Conservation (phyloP, 2,797 vertebrate species). For the Trematomus bernacchii region DNA sequence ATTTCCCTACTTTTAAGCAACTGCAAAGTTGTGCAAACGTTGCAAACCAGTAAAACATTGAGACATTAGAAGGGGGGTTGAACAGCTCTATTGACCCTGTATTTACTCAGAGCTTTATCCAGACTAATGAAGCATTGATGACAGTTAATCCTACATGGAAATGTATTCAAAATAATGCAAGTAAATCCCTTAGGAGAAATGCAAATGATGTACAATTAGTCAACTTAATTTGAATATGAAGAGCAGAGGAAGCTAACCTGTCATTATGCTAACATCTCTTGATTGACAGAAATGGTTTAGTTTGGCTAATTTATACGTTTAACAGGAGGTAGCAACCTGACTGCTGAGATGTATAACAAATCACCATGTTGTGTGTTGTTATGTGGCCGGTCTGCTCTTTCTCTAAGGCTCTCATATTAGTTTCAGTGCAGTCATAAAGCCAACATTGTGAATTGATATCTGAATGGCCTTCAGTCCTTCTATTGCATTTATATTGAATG, state of each 20-base stretch:
- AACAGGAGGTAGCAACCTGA: slow-evolving; percentile 1
- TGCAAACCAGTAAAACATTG: background rate
- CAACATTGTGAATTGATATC: too few relatives aligned
- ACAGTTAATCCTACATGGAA: slow-evolving; percentile 5
- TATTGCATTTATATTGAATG: background rate
- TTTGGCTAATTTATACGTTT: slow-evolving; percentile 19
- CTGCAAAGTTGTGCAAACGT: background rate
- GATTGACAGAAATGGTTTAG: slow-evolving; percentile 15
- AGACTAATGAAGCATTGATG: slow-evolving; percentile 18
- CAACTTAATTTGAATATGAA: slow-evolving; percentile 34
- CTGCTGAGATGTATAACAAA: slow-evolving; percentile 20
- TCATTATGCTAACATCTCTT: slow-evolving; percentile 16
- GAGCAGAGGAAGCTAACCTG: slow-evolving; percentile 6
- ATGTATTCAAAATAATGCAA: slow-evolving; percentile 22
- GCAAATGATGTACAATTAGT: slow-evolving; percentile 33
- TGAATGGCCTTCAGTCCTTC: background rate
- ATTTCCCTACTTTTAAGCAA: slow-evolving; percentile 1
- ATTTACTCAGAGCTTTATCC: slow-evolving; percentile 2
- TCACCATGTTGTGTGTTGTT: background rate
- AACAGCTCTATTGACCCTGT: background rate
- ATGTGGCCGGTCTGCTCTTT: too few relatives aligned
- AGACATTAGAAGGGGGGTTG: background rate
- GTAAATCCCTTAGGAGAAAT: slow-evolving; percentile 35
- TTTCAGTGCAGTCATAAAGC: too few relatives aligned
- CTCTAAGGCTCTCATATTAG: too few relatives aligned